Conservation (phyloP, 1,140 invertebrate genomes). For the Brachionus rubens region DNA sequence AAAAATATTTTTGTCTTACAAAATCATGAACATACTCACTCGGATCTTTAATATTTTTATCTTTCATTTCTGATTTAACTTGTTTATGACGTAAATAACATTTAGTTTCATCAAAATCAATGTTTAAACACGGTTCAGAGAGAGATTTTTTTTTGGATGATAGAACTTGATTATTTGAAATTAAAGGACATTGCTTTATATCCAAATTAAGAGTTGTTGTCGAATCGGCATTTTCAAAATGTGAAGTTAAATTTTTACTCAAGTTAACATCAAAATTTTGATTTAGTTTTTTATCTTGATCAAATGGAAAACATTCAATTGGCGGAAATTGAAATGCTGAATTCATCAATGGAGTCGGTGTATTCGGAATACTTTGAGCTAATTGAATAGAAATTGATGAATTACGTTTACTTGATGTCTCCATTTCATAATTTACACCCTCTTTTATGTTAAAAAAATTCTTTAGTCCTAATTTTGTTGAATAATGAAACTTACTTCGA, state of each 20-base stretch:
- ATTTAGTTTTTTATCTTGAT: not conserved
- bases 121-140: not conserved
- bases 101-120: not conserved
- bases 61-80: constrained; percentile 36
- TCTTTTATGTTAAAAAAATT: not conserved
- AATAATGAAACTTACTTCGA: not conserved
- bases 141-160: not conserved
- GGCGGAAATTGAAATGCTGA: not conserved
- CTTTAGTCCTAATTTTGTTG: not conserved
- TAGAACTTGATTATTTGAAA: not conserved
- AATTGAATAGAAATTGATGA: not conserved
- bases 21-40: not conserved
- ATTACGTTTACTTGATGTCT: not conserved
- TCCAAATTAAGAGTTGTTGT: not conserved
- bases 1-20: not conserved
- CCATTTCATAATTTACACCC: not conserved
- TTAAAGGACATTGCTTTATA: not conserved
- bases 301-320: not conserved
- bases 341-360: not conserved
- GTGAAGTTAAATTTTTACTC: constrained; percentile 29
- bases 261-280: constrained; percentile 1
- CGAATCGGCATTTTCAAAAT: not conserved
- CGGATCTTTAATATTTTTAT: constrained; percentile 25
- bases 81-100: not conserved
- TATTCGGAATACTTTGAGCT: not conserved